phyloP scores from a whole-genome alignment of 2,888 invertebrate species.

The Drosophila sordidapex region DNA sequence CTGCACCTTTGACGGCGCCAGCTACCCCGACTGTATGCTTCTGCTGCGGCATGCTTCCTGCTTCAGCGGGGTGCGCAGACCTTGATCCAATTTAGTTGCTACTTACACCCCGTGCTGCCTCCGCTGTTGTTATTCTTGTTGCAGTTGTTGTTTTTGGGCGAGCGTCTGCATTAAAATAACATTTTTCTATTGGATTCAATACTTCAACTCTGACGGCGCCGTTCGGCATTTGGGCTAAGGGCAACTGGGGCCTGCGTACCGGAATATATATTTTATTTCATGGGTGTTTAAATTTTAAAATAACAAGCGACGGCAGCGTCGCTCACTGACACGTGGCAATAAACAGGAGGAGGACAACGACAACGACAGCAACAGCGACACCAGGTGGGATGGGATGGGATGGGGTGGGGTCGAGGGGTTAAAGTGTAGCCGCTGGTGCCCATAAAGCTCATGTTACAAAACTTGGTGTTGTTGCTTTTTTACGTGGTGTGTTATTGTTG shows the following conservation, averaged over 20 bases:
- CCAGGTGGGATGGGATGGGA: constrained; percentile 54
- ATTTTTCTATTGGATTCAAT: constrained; percentile 79
- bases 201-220: constrained; percentile 54
- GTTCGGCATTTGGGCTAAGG: constrained; percentile 24
- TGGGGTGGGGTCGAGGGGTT: constrained; percentile 21
- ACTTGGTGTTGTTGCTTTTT: constrained; percentile 52
- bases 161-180: constrained; percentile 76
- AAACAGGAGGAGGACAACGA: constrained; percentile 22
- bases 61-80: constrained; percentile 47
- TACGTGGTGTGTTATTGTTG: constrained; percentile 40
- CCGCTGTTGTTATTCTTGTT: constrained; percentile 23
- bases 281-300: constrained; percentile 82
- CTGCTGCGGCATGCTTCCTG: constrained; percentile 18
- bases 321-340: constrained; percentile 72
- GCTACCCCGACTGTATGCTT: constrained; percentile 8
- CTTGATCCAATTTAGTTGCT: constrained; percentile 74
- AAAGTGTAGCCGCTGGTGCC: constrained; percentile 51
- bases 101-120: constrained; percentile 17
- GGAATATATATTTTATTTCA: constrained; percentile 74
- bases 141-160: constrained; percentile 31
- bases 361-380: constrained; percentile 10
- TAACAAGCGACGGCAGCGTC: constrained; percentile 70
- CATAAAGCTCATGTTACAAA: constrained; percentile 56
- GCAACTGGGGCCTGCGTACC: constrained; percentile 5
- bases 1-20: constrained; percentile 49